phyloP scores from a whole-genome alignment of 1,140 invertebrate genomes.

The Heliconius nattereri region DNA sequence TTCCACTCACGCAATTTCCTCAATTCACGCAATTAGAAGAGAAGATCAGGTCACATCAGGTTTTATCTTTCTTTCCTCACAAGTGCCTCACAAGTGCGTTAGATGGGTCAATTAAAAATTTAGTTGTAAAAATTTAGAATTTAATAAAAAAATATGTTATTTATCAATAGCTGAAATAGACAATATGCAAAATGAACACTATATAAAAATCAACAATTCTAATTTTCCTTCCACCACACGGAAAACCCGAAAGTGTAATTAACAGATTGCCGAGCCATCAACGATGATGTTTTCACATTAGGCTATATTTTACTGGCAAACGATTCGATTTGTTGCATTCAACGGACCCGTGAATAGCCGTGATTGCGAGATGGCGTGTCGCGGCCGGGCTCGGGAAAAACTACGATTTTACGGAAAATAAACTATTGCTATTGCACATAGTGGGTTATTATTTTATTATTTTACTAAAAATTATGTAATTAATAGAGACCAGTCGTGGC shows the following conservation, averaged over 20 bases:
- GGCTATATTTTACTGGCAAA: conserved; percentile 51
- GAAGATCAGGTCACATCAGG: too few species aligned
- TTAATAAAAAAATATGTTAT: too few species aligned
- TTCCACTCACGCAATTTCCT: not conserved
- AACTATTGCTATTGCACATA: conserved; percentile 5
- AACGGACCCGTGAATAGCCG: conserved; percentile 53
- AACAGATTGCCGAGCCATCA: conserved; percentile 37
- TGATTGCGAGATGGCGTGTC: conserved; percentile 73
- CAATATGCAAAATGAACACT: not conserved
- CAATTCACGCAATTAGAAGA: not conserved
- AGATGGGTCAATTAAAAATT: too few species aligned
- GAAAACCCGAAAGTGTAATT: conserved; percentile 41
- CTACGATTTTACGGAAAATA: conserved; percentile 14
- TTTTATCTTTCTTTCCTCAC: too few species aligned
- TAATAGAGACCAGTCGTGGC: too few species aligned
- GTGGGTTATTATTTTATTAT: not conserved
- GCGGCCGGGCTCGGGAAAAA: conserved; percentile 40
- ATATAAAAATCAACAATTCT: conserved; percentile 17
- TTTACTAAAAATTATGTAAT: too few species aligned
- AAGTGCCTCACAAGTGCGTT: too few species aligned
- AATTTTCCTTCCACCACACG: conserved; percentile 25
- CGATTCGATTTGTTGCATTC: conserved; percentile 69
- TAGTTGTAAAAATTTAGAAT: too few species aligned
- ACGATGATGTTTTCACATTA: conserved; percentile 50
- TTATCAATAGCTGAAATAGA: too few species aligned